Percentiles rank a stretch among this genome's conserved stretches.
These are phyloP conservation scores for Lemur catta DNA, from an alignment of 2,797 vertebrate species.

Conservation along the genomic window DNA sequence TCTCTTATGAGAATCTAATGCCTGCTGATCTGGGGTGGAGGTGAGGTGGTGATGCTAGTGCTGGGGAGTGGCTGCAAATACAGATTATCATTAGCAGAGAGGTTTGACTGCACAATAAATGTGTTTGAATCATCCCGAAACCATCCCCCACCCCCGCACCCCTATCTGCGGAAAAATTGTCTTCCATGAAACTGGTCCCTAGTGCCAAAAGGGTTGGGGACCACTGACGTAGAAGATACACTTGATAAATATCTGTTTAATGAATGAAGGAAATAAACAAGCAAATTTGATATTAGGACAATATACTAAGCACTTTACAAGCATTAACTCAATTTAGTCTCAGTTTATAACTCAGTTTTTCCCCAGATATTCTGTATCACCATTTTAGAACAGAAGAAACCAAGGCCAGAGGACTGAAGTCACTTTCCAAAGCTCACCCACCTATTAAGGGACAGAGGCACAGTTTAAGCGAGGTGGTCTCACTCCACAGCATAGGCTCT, in stretches of 20 bases:
- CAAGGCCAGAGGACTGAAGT: not conserved
- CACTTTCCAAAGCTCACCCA: not conserved
- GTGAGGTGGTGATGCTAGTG: too few species aligned
- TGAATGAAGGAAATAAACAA: not conserved
- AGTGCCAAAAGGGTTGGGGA: too few species aligned
- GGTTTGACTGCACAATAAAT: too few species aligned
- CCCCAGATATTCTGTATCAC: not conserved
- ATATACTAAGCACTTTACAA: not conserved
- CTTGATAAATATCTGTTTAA: not conserved
- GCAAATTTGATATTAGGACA: conserved; percentile 5
- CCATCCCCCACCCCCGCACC: too few species aligned
- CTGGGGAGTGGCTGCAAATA: too few species aligned
- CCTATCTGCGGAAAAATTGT: too few species aligned
- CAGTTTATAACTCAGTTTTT: not conserved
- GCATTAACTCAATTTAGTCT: conserved; percentile 7
- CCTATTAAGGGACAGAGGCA: not conserved
- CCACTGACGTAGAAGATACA: not conserved
- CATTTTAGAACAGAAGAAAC: conserved; percentile 7
- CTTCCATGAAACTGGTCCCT: too few species aligned
- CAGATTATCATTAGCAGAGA: too few species aligned
- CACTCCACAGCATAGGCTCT: not conserved
- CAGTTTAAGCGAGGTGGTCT: not conserved
- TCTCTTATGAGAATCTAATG: too few species aligned
- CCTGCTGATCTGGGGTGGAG: too few species aligned
- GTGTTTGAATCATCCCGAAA: too few species aligned